Conservation (phyloP, 2,113 vertebrate species). For the Pygoscelis antarcticus region DNA sequence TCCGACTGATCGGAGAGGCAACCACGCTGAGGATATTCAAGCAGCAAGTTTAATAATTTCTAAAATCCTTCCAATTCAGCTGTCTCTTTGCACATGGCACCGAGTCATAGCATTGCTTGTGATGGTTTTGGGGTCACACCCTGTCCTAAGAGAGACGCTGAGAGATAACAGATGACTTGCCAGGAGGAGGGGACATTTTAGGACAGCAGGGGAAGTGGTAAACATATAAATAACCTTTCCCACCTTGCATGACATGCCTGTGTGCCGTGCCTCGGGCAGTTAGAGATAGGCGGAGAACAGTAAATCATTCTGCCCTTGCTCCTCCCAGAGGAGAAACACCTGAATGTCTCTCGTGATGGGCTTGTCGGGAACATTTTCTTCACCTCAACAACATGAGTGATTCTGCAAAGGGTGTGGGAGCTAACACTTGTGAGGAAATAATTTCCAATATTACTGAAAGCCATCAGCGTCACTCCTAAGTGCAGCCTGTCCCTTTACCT, state of each 20-base stretch:
- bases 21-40: background rate
- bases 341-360: background rate
- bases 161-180: background rate
- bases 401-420: background rate
- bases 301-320: background rate
- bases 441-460: background rate
- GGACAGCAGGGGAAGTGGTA: background rate
- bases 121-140: background rate
- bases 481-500: background rate
- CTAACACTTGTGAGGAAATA: background rate
- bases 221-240: constrained; percentile 34
- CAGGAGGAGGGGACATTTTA: background rate
- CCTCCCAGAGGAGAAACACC: background rate
- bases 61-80: background rate
- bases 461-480: background rate
- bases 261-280: background rate
- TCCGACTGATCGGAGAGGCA: rapidly evolving
- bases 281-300: background rate
- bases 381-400: background rate
- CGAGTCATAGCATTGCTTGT: background rate
- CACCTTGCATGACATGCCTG: background rate
- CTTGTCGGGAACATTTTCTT: background rate
- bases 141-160: background rate
- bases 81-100: background rate
- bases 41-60: background rate